Evolutionary conservation across 2,113 vertebrate genomes (phyloP), one percentile per base, ranked within the genome.

Genomic region (Zosterops hypoxanthus): DNA sequence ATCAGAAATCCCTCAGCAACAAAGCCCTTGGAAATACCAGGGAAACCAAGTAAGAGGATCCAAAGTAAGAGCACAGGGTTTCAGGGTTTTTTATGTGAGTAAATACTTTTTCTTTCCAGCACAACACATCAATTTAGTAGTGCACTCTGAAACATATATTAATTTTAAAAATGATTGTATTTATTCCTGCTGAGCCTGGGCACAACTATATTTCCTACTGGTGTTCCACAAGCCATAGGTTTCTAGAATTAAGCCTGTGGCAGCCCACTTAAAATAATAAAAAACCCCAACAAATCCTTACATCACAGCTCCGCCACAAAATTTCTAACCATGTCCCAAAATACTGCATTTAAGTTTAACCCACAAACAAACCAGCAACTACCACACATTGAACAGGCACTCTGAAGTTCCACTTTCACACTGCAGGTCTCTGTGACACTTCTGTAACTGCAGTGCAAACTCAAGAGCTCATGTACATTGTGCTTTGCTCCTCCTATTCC

Each of bases 401-500:
- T 33, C 36, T 31, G 15, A 84, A 42, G 19, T 26, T 49, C 36
- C 9, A 14, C 33, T 71, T 70, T 1, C 42, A 11, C 14, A 24
- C 41, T 44, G 29, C 0, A 6, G 16, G n/a, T 65, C 46, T 76
- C 47, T 61, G 7, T 9, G 44, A 64, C 21, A 57, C 12, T 81
- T 86, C 39, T 12, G 5, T 0, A 0, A 25, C n/a, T 53, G 16
- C 36, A 52, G 15, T 4, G 12, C 53, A 82, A 85, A 29, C 20
- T 76, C 21, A 42, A 44, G 16, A 80, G 47, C 33, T 25, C 23
- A 57, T 63, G 57, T 0, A 33, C 10, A 24, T 0, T 6, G 26
- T 1, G 4, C 28, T 64, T 80, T 0, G 0, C 9, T 86, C 31
- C 24, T 66, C 28, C 64, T 26, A 7, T 12, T 81, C 21, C 28